Conservation (phyloP, 1,140 invertebrate genomes). For the Apis dorsata region DNA sequence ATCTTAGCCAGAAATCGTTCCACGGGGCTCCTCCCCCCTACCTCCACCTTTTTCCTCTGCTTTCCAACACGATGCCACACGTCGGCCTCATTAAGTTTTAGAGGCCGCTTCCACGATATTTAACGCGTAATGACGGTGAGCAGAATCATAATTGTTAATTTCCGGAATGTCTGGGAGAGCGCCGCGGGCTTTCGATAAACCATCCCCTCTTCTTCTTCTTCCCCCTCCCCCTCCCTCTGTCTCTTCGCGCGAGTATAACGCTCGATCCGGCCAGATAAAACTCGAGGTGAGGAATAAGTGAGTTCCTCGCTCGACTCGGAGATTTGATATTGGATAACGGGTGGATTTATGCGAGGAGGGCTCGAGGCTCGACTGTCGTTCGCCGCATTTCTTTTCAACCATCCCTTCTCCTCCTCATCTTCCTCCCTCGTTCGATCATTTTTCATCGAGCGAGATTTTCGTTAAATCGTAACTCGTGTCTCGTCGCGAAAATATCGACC, state of each 20-base stretch:
- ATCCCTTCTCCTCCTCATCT: too few species aligned
- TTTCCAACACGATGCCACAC: background rate
- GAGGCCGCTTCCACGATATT: conserved; percentile 9
- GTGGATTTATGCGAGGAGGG: conserved; percentile 8
- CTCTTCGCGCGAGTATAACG: background rate
- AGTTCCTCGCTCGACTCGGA: conserved; percentile 9
- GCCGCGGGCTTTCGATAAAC: conserved; percentile 12
- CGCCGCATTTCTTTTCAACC: background rate
- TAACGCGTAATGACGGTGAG: conserved; percentile 35
- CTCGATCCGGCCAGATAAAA: conserved; percentile 21
- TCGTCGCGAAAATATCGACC: too few species aligned
- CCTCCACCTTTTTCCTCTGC: conserved; percentile 4
- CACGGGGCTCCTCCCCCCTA: background rate
- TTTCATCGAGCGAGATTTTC: too few species aligned
- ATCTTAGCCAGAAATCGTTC: background rate
- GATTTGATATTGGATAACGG: conserved; percentile 31
- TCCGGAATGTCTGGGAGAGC: conserved; percentile 24
- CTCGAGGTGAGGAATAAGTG: conserved; percentile 17
- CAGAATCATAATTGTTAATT: conserved; percentile 36
- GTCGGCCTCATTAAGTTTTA: conserved; percentile 34
- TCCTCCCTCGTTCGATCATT: too few species aligned
- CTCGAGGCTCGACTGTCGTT: conserved; percentile 9
- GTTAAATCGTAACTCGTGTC: too few species aligned
- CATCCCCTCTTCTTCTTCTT: background rate
- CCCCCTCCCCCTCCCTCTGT: background rate